A percentile compares a stretch with the other conserved stretches of the same genome.
These are phyloP conservation scores for Hypena proboscidalis DNA, from an alignment of 2,888 invertebrate genomes.

Conservation along the genomic window DNA sequence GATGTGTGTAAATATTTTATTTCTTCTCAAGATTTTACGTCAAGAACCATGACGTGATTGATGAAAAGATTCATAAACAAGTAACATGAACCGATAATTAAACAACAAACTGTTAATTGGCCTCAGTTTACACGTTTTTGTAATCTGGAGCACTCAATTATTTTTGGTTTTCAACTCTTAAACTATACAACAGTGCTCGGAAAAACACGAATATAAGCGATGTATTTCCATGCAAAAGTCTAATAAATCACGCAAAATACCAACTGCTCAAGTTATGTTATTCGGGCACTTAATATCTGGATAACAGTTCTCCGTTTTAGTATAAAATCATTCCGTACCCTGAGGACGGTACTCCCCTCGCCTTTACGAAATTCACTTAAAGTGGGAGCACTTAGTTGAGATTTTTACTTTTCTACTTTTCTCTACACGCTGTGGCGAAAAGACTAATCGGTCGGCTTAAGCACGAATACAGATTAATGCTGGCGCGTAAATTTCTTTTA, in stretches of 20 bases:
- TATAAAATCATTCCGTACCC: constrained; percentile 48
- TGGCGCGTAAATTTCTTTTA: constrained; percentile 37
- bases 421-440: constrained; percentile 32
- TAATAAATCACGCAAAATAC: constrained; percentile 25
- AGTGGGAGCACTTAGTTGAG: constrained; percentile 53
- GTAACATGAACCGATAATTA: too few species aligned
- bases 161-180: too few species aligned
- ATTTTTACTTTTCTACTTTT: constrained; percentile 27
- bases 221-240: constrained; percentile 5
- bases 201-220: not conserved
- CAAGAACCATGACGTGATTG: too few species aligned
- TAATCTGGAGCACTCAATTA: too few species aligned
- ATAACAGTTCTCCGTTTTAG: constrained; percentile 37
- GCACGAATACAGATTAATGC: constrained; percentile 50
- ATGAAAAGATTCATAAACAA: too few species aligned
- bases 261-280: constrained; percentile 38
- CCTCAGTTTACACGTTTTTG: too few species aligned
- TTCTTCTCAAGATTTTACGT: too few species aligned
- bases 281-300: constrained; percentile 49
- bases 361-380: constrained; percentile 66
- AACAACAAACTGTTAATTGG: too few species aligned
- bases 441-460: constrained; percentile 52
- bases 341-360: constrained; percentile 24
- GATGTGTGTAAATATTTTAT: too few species aligned
- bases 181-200: too few species aligned